phyloP scores from a whole-genome alignment of 2,113 vertebrate genomes.

The Periophthalmus modestus region DNA sequence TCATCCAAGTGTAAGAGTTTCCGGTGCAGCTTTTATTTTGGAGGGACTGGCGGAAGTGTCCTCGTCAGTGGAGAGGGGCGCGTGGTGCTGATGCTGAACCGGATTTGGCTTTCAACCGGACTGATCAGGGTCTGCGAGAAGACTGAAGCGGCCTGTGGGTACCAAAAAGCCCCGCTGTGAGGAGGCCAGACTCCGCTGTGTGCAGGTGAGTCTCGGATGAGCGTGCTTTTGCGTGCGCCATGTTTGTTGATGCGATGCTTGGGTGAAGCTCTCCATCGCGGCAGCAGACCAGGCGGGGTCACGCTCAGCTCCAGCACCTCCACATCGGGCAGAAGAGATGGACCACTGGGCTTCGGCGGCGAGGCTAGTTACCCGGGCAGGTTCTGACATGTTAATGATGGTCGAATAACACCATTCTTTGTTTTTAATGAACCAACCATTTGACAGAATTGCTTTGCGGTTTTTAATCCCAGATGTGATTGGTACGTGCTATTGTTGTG shows the following conservation, averaged over 20 bases:
- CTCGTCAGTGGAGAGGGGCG: neutral
- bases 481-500: neutral
- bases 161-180: neutral
- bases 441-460: neutral
- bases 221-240: neutral
- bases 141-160: neutral
- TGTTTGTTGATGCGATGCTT: neutral
- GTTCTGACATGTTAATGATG: too few relatives aligned
- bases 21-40: neutral
- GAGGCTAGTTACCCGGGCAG: too few relatives aligned
- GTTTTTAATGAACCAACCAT: neutral
- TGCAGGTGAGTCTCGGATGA: neutral
- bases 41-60: neutral
- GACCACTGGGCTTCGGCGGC: neutral
- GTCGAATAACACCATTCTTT: too few relatives aligned
- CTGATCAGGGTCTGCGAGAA: neutral
- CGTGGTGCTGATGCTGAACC: constrained; percentile 5
- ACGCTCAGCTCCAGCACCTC: neutral
- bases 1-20: too few relatives aligned
- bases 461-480: neutral
- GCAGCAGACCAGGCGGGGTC: neutral
- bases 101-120: neutral
- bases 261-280: neutral
- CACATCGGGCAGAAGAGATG: neutral
- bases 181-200: neutral